A percentile compares a stretch with the other conserved stretches of the same genome.
These are phyloP conservation scores for Amorpha juglandis DNA, from an alignment of 2,888 invertebrate genomes.

Conservation along the genomic window DNA sequence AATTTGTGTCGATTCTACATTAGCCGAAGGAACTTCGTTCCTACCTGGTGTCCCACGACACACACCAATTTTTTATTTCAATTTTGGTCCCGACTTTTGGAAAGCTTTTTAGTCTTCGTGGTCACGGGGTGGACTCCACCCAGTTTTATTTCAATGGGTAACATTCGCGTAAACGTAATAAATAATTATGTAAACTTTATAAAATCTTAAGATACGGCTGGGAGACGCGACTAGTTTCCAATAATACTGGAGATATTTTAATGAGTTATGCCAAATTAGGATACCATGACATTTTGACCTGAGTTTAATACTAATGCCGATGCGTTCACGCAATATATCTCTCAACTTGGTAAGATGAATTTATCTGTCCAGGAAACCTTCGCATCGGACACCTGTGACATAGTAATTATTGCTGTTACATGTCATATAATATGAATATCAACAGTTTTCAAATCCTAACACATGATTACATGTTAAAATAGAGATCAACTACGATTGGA, in stretches of 20 bases:
- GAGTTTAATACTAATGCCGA: slow-evolving; percentile 15
- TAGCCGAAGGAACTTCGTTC: no score
- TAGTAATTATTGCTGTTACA: neutral
- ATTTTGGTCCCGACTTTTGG: no score
- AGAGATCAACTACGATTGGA: neutral
- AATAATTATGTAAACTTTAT: no score
- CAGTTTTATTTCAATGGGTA: no score
- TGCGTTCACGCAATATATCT: slow-evolving; percentile 20
- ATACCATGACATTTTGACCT: slow-evolving; percentile 18
- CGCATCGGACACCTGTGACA: slow-evolving; percentile 8
- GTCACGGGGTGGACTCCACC: no score
- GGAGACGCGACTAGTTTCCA: neutral
- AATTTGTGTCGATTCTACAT: no score
- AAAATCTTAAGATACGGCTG: neutral
- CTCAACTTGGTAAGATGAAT: slow-evolving; percentile 20
- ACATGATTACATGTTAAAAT: neutral
- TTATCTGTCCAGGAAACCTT: neutral
- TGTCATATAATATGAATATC: slow-evolving; percentile 5
- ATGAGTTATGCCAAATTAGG: slow-evolving; percentile 20
- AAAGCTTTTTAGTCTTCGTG: no score
- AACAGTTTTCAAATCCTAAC: neutral
- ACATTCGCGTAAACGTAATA: no score
- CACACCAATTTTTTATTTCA: no score
- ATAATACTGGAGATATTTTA: slow-evolving; percentile 12
- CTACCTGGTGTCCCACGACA: no score